Conservation (phyloP, 2,113 vertebrate species). For the Psittacara wagleri region DNA sequence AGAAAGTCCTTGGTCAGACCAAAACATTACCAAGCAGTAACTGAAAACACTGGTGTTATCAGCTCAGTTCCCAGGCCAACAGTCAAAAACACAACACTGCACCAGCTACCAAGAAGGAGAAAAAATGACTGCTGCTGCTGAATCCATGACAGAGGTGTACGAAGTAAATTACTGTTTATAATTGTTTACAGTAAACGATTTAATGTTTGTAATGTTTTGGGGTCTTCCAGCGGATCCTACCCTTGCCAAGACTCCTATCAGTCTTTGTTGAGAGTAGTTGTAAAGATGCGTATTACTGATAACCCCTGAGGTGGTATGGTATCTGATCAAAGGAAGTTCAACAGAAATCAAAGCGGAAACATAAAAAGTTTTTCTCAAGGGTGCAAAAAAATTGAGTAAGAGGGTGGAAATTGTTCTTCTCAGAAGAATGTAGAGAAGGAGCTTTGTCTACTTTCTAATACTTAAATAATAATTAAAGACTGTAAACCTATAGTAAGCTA, state of each 20-base stretch:
- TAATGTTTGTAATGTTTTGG: not conserved
- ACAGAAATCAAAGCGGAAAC: not conserved
- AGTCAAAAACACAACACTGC: too few relatives aligned
- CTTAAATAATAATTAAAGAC: not conserved
- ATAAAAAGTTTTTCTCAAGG: not conserved
- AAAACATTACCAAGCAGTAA: too few relatives aligned
- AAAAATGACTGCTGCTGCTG: too few relatives aligned
- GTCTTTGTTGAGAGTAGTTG: not conserved
- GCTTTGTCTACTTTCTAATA: not conserved
- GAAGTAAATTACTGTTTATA: not conserved
- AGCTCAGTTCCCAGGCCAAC: too few relatives aligned
- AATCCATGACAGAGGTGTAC: too few relatives aligned
- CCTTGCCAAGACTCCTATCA: not conserved
- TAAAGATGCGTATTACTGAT: not conserved
- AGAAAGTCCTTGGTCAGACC: too few relatives aligned
- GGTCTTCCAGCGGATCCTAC: not conserved
- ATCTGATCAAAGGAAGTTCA: not conserved
- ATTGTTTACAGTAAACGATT: not conserved
- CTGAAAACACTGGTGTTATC: too few relatives aligned
- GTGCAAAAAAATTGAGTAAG: not conserved
- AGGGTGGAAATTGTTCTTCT: not conserved
- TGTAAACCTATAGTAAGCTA: not conserved
- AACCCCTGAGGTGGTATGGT: not conserved
- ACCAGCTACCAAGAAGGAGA: too few relatives aligned
- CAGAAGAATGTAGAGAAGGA: not conserved